Evolutionary conservation across 1,140 invertebrate species (phyloP), one percentile per base, ranked within the genome.

Genomic region (Pteromalus puparum): DNA sequence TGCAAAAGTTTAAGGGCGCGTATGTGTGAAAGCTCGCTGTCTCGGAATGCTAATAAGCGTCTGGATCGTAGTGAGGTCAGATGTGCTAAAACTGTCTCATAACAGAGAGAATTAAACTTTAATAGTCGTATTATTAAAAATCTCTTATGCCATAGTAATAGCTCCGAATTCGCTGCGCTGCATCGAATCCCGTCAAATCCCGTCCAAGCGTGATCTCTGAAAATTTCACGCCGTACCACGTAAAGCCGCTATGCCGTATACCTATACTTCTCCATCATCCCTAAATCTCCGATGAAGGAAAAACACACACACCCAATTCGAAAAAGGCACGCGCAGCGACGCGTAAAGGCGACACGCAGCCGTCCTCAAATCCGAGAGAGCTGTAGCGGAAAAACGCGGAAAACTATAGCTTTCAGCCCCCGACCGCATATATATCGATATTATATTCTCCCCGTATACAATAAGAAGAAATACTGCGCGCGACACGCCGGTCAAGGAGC

Each of bases 401-500:
- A 61, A 61, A 61, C 53, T 61, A n/a, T n/a, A 61, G 53, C 53
- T 61, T 61, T 61, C 53, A 61, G 21, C 53, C 53, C 53, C 18
- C 21, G 53, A 15, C 53, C 53, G 18, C 53, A 61, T n/a, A n/a
- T 61, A 61, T 61, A 61, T 61, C 53, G 53, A 61, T 61, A 61
- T 61, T 61, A 61, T 61, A 61, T 61, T n/a, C 4, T 34, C 21
- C 18, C 18, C 21, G 21, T 61, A 61, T 61, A 61, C 7, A 61
- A 61, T 61, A 61, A 61, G 18, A 61, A 61, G 53, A 61, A 61
- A 61, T 21, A n/a, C 21, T 24, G 26, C 28, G 46, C 48, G 76
- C 46, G 76, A 34, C 61, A 42, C 30, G 46, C 48, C 67, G 78
- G 68, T 46, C 78, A 61, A 81, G 80, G 70, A 73, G 67, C 42